These are phyloP conservation scores for Eurois occulta DNA, from an alignment of 2,888 invertebrate species.

Conservation along the genomic window DNA sequence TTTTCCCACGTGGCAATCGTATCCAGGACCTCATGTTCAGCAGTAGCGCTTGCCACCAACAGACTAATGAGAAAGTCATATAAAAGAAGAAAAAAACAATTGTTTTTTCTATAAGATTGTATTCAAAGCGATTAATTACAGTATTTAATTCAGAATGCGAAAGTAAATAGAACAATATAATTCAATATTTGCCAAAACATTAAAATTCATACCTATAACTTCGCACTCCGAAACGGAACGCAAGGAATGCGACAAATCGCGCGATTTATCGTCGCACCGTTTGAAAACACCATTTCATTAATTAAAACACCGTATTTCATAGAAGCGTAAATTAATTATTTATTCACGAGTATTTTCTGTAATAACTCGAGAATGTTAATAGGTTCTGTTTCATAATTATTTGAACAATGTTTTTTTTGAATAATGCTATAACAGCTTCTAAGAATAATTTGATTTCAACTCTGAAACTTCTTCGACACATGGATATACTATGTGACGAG, in stretches of 20 bases:
- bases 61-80: background rate
- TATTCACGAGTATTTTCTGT: slow-evolving; percentile 38
- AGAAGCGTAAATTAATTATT: slow-evolving; percentile 43
- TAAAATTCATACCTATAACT: slow-evolving; percentile 38
- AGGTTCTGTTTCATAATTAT: slow-evolving; percentile 30
- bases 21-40: background rate
- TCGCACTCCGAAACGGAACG: slow-evolving; percentile 45
- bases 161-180: slow-evolving; percentile 6
- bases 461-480: background rate
- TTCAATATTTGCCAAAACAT: slow-evolving; percentile 43
- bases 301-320: slow-evolving; percentile 48
- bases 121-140: background rate
- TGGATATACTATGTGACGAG: background rate
- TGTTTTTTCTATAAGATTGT: background rate
- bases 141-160: background rate
- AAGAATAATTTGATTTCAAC: slow-evolving; percentile 2
- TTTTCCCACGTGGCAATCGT: background rate
- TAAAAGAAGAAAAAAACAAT: background rate
- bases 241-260: slow-evolving; percentile 48
- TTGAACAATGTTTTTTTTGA: slow-evolving; percentile 10
- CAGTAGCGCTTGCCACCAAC: background rate
- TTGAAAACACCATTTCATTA: slow-evolving; percentile 48
- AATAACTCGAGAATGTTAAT: slow-evolving; percentile 32
- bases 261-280: slow-evolving; percentile 48
- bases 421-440: background rate